Base-by-base conservation (phyloP, 2,888 invertebrate species). In the Salticus scenicus region DNA sequence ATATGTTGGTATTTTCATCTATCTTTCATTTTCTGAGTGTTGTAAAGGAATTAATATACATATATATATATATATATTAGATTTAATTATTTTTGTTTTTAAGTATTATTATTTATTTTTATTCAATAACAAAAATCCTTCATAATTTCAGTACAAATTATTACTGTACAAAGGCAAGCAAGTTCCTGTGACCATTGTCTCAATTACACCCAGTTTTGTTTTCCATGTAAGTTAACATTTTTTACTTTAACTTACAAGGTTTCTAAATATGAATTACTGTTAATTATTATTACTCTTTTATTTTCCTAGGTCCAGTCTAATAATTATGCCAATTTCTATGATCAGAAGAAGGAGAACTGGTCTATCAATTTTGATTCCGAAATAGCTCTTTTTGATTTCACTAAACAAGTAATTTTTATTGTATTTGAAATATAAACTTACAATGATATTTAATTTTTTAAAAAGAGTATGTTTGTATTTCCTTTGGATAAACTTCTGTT, bases 291-390 rank as follows among this genome's bases (percentile, higher is more conserved):
- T n/a, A n/a, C n/a, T n/a, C n/a, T n/a, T n/a, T 31, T 73, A 24
- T 69, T 28, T 79, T 17, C 42, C n/a, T n/a, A 88, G 88, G 71
- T 88, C 28, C 88, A 88, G 42, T 71, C 79, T 28, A 88, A 88
- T n/a, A 88, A 88, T 41, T 88, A 88, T 81, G 87, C 76, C 12
- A 83, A 31, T 93, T 92, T 94, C 90, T 93, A 93, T 89, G 93
- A 94, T 90, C 92, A 92, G 63, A 90, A 90, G 30, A 90, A 92
- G 42, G 91, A 92, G 76, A 93, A 92, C 89, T 94, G 93, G 94
- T 93, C 93, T 14, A 89, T 94, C 69, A 91, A 92, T 89, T 93
- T 94, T 89, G 80, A 78, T 17, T 73, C 76, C 41, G 87, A 85
- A 77, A n/a, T 67, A 41, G 41, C 33, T 12, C 42, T 73, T 4